Evolutionary conservation across 2,113 vertebrate species (phyloP).

Genomic region (Cottus gobio): DNA sequence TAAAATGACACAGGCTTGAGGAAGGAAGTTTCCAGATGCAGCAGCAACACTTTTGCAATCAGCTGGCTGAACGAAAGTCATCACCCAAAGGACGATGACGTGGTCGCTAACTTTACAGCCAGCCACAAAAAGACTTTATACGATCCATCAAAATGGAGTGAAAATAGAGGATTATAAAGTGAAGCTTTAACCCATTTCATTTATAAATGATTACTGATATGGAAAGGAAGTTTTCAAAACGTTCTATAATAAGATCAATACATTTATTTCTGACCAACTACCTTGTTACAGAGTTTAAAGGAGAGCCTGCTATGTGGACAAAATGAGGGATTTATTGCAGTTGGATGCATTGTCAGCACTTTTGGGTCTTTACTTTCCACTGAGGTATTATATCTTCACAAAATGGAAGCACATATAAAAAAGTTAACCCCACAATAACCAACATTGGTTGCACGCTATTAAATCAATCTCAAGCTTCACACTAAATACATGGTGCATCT

Average conservation of each 20-base stretch:
- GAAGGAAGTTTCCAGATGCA: not conserved
- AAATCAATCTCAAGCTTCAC: not conserved
- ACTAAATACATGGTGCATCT: not conserved
- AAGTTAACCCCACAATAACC: not conserved
- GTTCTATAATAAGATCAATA: not conserved
- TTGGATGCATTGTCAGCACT: not conserved
- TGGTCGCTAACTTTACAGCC: conserved; percentile 23
- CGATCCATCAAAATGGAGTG: not conserved
- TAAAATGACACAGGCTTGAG: conserved; percentile 2
- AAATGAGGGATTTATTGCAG: not conserved
- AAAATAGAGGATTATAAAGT: not conserved
- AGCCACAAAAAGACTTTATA: conserved; percentile 3
- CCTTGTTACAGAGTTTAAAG: not conserved
- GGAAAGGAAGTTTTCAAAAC: not conserved
- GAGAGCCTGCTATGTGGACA: not conserved
- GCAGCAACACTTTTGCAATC: not conserved
- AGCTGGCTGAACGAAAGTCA: conserved; percentile 15
- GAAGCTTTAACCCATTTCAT: not conserved
- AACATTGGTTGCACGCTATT: not conserved
- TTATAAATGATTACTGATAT: not conserved
- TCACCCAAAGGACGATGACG: not conserved
- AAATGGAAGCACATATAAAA: not conserved
- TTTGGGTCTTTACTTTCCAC: not conserved
- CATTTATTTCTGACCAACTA: not conserved
- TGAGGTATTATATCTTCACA: not conserved